Evolutionary conservation across 2,888 invertebrate genomes (phyloP).

Genomic region (Tinea semifulvella): DNA sequence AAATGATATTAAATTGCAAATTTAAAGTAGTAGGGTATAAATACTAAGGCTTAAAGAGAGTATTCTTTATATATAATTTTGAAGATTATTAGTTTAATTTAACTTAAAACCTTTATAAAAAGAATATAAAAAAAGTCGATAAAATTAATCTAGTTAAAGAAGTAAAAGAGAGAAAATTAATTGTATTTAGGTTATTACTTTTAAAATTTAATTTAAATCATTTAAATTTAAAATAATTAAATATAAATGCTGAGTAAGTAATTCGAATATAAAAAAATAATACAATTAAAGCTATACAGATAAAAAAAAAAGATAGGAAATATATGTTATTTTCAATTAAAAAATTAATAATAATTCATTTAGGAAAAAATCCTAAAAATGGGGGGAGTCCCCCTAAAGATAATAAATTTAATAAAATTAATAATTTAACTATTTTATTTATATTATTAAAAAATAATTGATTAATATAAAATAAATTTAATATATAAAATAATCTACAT

Average conservation of each 20-base stretch:
- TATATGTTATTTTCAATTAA: constrained; percentile 48
- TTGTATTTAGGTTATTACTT: constrained; percentile 26
- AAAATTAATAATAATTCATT: constrained; percentile 67
- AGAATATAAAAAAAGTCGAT: constrained; percentile 38
- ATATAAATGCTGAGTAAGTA: constrained; percentile 50
- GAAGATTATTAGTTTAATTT: constrained; percentile 70
- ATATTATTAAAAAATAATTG: constrained; percentile 55
- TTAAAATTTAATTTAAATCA: constrained; percentile 34
- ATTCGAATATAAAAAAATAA: constrained; percentile 67
- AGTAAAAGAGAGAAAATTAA: constrained; percentile 34
- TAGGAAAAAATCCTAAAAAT: constrained; percentile 69
- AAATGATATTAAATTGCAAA: constrained; percentile 71
- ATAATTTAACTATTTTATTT: constrained; percentile 53
- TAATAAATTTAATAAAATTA: constrained; percentile 59
- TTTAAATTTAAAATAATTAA: constrained; percentile 48
- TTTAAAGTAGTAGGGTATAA: constrained; percentile 56
- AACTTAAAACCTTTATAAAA: constrained; percentile 64
- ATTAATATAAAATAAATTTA: constrained; percentile 58
- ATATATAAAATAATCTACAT: constrained; percentile 49
- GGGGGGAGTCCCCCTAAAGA: constrained; percentile 68
- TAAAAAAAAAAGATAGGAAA: constrained; percentile 49
- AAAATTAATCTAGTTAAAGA: constrained; percentile 37
- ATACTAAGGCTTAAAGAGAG: background rate
- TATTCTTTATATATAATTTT: constrained; percentile 67
- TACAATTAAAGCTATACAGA: constrained; percentile 61